Base-by-base conservation (phyloP, 1,140 invertebrate genomes). In the Zaprionus taronus region DNA sequence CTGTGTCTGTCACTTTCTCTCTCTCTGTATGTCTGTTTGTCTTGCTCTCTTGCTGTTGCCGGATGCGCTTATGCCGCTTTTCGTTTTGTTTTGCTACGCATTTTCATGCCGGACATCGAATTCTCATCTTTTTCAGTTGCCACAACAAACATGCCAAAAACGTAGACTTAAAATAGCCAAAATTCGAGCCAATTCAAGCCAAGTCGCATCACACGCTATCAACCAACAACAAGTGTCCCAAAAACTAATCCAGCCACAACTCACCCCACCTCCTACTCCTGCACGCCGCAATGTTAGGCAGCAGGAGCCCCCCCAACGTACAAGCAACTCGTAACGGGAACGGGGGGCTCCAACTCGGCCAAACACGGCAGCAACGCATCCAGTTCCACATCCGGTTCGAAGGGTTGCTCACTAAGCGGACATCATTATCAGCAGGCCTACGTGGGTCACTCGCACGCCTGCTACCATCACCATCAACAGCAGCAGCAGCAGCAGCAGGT, bases 271-370 rank as follows among this genome's bases (percentile, higher is more conserved):
- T 78, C 64, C 76, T 47, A n/a, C 41, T 80, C 64, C 76, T 77
- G 77, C 72, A 65, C 70, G 22, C 67, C 81, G 69, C 51, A 34
- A 91, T 91, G 90, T 56, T 81, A 41, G 71, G 82, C 73, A 91
- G 77, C 71, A 79, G 90, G 90, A 91, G 90, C 90, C 90, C 90
- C 90, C 90, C 90, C 90, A 75, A 57, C 74, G 57, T 76, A 83
- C 66, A 91, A 90, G 73, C 72, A 67, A 61, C 83, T 90, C 57
- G 66, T 79, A 67, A 68, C 78, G 79, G 90, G 90, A 86, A 79
- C 85, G 85, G 84, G 70, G 65, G 79, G 84, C 81, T 89, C 84
- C 77, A 47, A 36, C 28, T 73, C 75, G 20, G 58, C 58, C 22
- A 41, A 17, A 41, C 57, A 67, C 28, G 55, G 31, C 31, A 47